Conservation (phyloP, 2,888 invertebrate genomes). For the Pyrocoelia pectoralis region DNA sequence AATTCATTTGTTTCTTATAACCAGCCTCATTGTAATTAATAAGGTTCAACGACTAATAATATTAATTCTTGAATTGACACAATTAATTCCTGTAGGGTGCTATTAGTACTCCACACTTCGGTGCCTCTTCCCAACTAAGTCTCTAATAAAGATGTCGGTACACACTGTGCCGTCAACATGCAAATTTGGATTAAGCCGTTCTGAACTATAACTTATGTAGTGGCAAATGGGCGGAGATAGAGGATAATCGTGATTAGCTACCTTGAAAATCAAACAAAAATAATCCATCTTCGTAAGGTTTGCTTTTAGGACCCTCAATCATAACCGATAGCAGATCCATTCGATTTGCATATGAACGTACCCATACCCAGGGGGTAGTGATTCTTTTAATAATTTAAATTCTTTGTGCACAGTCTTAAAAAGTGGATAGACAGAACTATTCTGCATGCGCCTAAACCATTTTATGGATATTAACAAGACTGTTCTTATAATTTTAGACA, state of each 20-base stretch:
- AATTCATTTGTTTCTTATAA: constrained; percentile 91
- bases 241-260: constrained; percentile 89
- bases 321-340: constrained; percentile 92
- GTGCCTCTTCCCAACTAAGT: constrained; percentile 96
- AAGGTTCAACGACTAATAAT: constrained; percentile 92
- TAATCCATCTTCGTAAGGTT: constrained; percentile 94
- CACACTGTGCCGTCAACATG: constrained; percentile 96
- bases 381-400: constrained; percentile 79
- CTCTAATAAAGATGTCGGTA: constrained; percentile 89
- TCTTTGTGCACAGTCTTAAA: constrained; percentile 85
- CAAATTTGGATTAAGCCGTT: constrained; percentile 93
- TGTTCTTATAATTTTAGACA: too few species aligned
- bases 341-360: constrained; percentile 84
- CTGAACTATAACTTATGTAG: constrained; percentile 91
- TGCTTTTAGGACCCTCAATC: constrained; percentile 90
- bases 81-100: constrained; percentile 89
- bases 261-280: constrained; percentile 96
- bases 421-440: constrained; percentile 76
- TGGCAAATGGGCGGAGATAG: constrained; percentile 89
- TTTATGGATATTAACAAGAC: constrained; percentile 49
- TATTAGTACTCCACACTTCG: constrained; percentile 90
- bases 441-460: constrained; percentile 75
- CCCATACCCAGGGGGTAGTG: constrained; percentile 90
- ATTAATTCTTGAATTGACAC: constrained; percentile 97
- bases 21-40: constrained; percentile 99